These are phyloP conservation scores for Premnoplex brunnescens DNA, from an alignment of 2,797 vertebrate genomes.

Conservation along the genomic window DNA sequence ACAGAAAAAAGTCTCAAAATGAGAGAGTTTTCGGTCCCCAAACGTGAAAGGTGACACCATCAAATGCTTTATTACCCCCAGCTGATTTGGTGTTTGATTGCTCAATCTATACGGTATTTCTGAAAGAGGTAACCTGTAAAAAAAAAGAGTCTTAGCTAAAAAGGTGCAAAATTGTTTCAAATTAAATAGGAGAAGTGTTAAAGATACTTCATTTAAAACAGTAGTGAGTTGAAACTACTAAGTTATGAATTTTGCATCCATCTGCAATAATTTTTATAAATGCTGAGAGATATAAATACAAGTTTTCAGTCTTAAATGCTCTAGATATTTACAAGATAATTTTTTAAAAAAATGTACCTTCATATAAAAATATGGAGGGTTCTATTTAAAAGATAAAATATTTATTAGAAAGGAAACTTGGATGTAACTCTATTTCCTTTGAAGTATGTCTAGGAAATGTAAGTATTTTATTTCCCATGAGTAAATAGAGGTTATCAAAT, in stretches of 20 bases:
- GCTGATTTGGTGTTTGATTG: neutral
- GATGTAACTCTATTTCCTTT: neutral
- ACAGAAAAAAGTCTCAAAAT: neutral
- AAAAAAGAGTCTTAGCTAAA: neutral
- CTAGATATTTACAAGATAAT: neutral
- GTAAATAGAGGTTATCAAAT: conserved; percentile 36
- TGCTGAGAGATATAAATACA: neutral
- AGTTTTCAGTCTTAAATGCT: neutral
- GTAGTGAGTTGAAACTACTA: neutral
- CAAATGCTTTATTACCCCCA: neutral
- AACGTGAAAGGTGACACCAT: neutral
- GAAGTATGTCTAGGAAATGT: neutral
- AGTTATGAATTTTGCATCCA: neutral
- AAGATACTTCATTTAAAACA: neutral
- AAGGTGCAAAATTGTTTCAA: neutral
- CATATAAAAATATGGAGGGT: neutral
- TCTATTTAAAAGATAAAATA: neutral
- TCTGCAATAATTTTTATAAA: neutral
- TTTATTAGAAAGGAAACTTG: neutral
- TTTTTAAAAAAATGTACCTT: neutral
- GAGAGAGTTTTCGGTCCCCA: neutral
- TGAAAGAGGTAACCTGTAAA: neutral
- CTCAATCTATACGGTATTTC: neutral
- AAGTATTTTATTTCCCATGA: conserved; percentile 41
- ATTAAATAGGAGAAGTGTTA: neutral